Base-by-base conservation (phyloP, 2,888 invertebrate genomes). In the Acleris emargana region DNA sequence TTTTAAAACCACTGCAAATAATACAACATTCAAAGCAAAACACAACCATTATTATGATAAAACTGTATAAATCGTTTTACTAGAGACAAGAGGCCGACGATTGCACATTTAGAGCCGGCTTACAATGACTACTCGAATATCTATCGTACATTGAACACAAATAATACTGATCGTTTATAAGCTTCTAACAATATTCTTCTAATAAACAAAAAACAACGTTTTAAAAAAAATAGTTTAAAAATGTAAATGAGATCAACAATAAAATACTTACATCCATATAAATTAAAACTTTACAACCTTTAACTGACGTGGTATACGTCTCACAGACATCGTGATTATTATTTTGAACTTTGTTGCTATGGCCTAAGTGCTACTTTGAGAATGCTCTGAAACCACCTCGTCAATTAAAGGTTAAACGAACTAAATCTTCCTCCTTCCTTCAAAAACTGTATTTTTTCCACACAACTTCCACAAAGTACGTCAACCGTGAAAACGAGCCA, bases 101-200 rank as follows among this genome's bases (percentile, higher is more conserved):
- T 60, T 64, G 28, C 54, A 32, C 13, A 22, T 64, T 64, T 64
- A 64, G 64, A 59, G 54, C 64, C 64, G 50, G 64, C 64, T 50
- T 51, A 55, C 54, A 55, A 47, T 43, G 53, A 63, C 32, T 53
- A 64, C 59, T 43, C n/a, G n/a, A 43, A 43, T 55, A 38, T 50
- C 18, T 64, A 64, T 43, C 43, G 64, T 64, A 59, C 64, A 45
- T 43, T 32, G 28, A 64, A 60, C 42, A 20, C 54, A 55, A 54
- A 55, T 60, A 64, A 64, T 60, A 55, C 59, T 60, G 59, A 60
- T 64, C 16, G 13, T 18, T 25, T 13, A n/a, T n/a, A 18, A 49
- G 22, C 6, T 18, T 9, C 47, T 16, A 45, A n/a, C 18, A 57
- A 32, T 13, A 38, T 38, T 13, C 4, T n/a, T n/a, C n/a, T n/a